These are phyloP conservation scores for Agelaius tricolor DNA, from an alignment of 2,113 vertebrate genomes.

Conservation along the genomic window DNA sequence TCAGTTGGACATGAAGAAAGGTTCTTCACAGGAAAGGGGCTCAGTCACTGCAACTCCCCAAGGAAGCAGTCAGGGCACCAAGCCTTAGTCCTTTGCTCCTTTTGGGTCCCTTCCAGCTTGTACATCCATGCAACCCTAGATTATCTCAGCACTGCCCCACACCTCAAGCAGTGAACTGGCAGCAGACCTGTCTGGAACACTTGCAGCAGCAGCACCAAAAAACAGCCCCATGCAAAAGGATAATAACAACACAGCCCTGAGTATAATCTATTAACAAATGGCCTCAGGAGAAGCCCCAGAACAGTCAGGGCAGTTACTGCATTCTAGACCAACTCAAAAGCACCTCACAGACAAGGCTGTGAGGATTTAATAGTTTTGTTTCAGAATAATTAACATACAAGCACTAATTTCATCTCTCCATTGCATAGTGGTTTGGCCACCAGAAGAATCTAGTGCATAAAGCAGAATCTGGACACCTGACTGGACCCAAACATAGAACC, in stretches of 20 bases:
- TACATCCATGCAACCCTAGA: background rate
- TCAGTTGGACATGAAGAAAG: background rate
- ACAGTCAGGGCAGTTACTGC: background rate
- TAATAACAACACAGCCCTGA: background rate
- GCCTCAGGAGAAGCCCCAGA: background rate
- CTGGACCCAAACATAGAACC: background rate
- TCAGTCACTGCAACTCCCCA: background rate
- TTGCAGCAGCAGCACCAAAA: background rate
- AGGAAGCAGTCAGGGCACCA: background rate
- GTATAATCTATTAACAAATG: background rate
- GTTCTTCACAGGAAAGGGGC: background rate
- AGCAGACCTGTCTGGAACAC: background rate
- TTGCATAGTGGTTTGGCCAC: background rate
- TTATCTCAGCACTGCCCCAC: background rate
- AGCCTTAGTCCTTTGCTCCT: background rate
- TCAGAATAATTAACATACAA: background rate
- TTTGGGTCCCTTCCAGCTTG: background rate
- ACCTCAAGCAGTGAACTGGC: background rate
- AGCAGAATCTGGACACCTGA: background rate
- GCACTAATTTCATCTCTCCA: background rate
- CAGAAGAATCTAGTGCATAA: background rate
- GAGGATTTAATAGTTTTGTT: background rate
- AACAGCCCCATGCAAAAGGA: background rate
- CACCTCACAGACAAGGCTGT: accelerated
- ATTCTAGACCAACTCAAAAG: background rate